A percentile compares a stretch with the other conserved stretches of the same genome.
Evolutionary conservation across 2,888 invertebrate genomes (phyloP).

Genomic region (Scaptomyza tumidula): DNA sequence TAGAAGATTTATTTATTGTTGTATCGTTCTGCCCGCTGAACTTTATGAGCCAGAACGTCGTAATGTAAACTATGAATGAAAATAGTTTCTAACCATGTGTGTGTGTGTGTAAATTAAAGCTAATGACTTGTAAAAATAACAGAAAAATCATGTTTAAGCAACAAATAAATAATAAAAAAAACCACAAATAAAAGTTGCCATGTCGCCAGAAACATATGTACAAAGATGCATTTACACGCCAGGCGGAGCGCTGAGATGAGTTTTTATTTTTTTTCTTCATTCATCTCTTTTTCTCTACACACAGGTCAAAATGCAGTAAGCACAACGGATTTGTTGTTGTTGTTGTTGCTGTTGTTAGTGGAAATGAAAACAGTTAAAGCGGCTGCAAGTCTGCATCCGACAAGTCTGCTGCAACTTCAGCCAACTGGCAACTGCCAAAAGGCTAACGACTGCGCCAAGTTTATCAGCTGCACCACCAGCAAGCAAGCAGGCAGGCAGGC

Average conservation of each 20-base stretch:
- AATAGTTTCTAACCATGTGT: slow-evolving; percentile 37
- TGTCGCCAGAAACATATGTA: slow-evolving; percentile 34
- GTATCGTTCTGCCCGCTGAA: slow-evolving; percentile 41
- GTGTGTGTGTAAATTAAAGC: slow-evolving; percentile 74
- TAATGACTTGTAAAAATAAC: slow-evolving; percentile 78
- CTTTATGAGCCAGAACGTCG: slow-evolving; percentile 60
- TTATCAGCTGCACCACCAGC: slow-evolving; percentile 60
- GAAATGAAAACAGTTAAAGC: slow-evolving; percentile 68
- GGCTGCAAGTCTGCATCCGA: slow-evolving; percentile 56
- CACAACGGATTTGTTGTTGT: slow-evolving; percentile 57
- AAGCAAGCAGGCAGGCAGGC: neutral
- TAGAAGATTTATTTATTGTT: neutral
- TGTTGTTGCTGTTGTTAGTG: slow-evolving; percentile 43
- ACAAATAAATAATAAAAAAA: slow-evolving; percentile 13
- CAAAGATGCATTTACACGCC: slow-evolving; percentile 43
- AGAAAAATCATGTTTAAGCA: slow-evolving; percentile 32
- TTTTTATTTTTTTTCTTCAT: slow-evolving; percentile 37
- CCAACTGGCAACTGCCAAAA: slow-evolving; percentile 60
- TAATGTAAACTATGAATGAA: slow-evolving; percentile 66
- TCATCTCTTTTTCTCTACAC: slow-evolving; percentile 36
- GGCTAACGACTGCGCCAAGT: slow-evolving; percentile 56
- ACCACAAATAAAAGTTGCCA: slow-evolving; percentile 35
- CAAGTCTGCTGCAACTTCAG: slow-evolving; percentile 55
- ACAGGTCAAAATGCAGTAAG: slow-evolving; percentile 74
- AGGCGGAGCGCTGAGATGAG: slow-evolving; percentile 40